Conservation (phyloP, 1,140 invertebrate species). For the Ditylenchus dipsaci region DNA sequence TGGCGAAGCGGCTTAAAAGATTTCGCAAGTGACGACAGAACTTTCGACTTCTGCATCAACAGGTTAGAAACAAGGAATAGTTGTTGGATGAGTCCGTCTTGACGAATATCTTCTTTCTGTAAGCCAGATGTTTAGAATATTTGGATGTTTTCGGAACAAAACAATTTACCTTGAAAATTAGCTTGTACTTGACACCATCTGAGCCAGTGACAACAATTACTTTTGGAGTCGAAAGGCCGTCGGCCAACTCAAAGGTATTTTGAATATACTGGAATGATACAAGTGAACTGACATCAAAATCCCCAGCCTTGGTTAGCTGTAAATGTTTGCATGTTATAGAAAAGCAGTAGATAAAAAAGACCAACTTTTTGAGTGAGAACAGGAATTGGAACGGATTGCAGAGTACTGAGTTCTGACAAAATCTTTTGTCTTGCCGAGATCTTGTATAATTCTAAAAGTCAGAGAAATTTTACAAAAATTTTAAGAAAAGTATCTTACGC, state of each 20-base stretch:
- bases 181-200: conserved; percentile 12
- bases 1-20: conserved; percentile 64
- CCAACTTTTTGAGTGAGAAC: background rate
- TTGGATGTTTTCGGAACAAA: background rate
- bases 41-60: conserved; percentile 14
- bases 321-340: background rate
- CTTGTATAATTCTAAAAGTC: background rate
- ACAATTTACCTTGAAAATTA: conserved; percentile 16
- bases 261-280: background rate
- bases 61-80: conserved; percentile 18
- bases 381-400: background rate
- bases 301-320: background rate
- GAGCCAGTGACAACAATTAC: background rate
- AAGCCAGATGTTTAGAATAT: background rate
- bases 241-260: background rate
- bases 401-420: background rate
- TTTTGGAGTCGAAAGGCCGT: conserved; percentile 16
- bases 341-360: background rate
- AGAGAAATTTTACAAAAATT: too few species aligned
- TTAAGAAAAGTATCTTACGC: background rate
- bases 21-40: background rate
- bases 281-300: background rate
- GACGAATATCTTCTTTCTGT: conserved; percentile 14
- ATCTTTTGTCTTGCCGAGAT: background rate
- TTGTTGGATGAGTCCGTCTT: conserved; percentile 9